These are phyloP conservation scores for Loripinus fragilis DNA, from an alignment of 2,888 invertebrate genomes.

Conservation along the genomic window DNA sequence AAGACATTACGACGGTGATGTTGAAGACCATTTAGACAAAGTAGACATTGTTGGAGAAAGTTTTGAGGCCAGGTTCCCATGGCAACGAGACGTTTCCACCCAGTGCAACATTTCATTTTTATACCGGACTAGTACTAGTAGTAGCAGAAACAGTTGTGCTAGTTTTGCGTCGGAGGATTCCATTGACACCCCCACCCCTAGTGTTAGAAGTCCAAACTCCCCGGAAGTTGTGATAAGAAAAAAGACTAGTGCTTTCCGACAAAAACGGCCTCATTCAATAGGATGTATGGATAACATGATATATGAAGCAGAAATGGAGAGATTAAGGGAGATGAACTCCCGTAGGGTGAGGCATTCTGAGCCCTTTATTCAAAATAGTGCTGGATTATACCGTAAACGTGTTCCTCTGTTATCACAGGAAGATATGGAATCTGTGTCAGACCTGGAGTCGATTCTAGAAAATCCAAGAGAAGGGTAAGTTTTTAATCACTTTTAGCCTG, in stretches of 20 bases:
- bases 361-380: conserved; percentile 30
- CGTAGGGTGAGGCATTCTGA: conserved; percentile 55
- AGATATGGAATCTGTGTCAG: conserved; percentile 68
- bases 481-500: no score
- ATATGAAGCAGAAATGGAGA: conserved; percentile 60
- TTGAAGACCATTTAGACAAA: conserved; percentile 30
- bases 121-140: conserved; percentile 22
- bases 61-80: conserved; percentile 75
- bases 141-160: conserved; percentile 24
- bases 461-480: conserved; percentile 62
- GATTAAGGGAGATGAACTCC: conserved; percentile 54
- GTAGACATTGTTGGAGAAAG: conserved; percentile 78
- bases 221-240: conserved; percentile 4
- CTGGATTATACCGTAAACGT: conserved; percentile 38
- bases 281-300: conserved; percentile 53
- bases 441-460: conserved; percentile 72
- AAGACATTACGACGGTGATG: neutral
- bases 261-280: conserved; percentile 57
- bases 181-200: conserved; percentile 9
- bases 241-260: conserved; percentile 31
- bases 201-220: neutral
- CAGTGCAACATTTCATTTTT: conserved; percentile 69
- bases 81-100: conserved; percentile 78
- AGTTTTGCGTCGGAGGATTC: conserved; percentile 23
- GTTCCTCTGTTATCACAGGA: conserved; percentile 59